Percentiles rank a stretch among this genome's conserved stretches.
These are phyloP conservation scores for Drosophila nannoptera DNA, from an alignment of 1,140 invertebrate genomes.

Conservation along the genomic window DNA sequence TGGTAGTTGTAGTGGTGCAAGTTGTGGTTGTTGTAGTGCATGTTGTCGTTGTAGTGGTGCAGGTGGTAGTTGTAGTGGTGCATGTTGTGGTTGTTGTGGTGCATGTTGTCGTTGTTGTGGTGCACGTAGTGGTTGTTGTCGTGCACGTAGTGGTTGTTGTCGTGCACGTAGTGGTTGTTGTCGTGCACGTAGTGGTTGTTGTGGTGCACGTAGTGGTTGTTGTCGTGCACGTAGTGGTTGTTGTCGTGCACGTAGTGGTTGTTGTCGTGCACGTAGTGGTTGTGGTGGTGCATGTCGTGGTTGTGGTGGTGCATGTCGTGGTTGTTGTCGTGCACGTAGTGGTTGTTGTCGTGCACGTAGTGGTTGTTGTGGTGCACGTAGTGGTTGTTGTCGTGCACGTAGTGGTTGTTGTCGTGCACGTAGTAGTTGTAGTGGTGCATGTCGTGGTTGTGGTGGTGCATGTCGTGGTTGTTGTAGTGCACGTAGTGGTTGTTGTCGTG, in stretches of 20 bases:
- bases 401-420: background rate
- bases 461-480: background rate
- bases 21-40: background rate
- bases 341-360: background rate
- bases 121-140: too few relatives aligned
- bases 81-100: background rate
- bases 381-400: background rate
- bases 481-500: constrained; percentile 3
- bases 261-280: background rate
- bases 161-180: background rate
- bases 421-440: too few relatives aligned
- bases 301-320: background rate
- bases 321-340: background rate
- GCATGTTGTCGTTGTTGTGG: background rate
- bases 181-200: background rate
- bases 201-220: background rate
- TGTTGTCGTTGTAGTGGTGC: constrained; percentile 2
- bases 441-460: too few relatives aligned
- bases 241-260: background rate
- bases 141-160: background rate
- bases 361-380: background rate
- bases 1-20: background rate
- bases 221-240: background rate
- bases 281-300: background rate
- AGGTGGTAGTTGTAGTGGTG: background rate